Evolutionary conservation across 35 echinoderm and acorn worm species (phyloP), one percentile per base, ranked within the genome.

Genomic region (Apostichopus californicus): DNA sequence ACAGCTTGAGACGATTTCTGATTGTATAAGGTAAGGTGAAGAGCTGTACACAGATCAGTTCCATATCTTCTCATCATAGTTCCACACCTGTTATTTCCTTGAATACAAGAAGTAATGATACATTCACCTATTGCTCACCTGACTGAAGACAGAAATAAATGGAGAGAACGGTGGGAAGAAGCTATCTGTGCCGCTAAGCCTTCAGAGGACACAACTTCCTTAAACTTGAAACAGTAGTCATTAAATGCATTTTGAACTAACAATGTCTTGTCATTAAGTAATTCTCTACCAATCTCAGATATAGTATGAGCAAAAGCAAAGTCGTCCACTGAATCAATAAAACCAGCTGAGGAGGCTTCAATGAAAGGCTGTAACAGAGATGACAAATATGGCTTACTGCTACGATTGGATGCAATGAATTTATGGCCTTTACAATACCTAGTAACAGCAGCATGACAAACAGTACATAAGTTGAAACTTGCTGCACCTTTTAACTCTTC

Each of bases 21-120:
- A 6, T 92, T n/a, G 25, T 77, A 81, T 1, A 80, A 15, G 10
- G 55, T 8, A 60, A 18, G 28, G 34, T 81, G 77, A 6, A 92
- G 77, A 9, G 57, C 9, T 17, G 53, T 61, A 4, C 12, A 66
- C 9, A 91, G 6, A 79, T 91, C 56, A 13, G 68, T 58, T 5
- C 68, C 70, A 57, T 60, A 24, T 8, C 73, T 17, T 17, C 89
- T 78, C 73, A 91, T 78, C 89, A 91, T 91, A 55, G 89, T 91
- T 9, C 77, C 89, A 56, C 52, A 57, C 21, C 70, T 73, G 5
- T 26, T 7, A 6, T 91, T 23, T 5, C 75, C 21, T 8, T 46
- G 21, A 80, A 92, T 59, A 7, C 5, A 4, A 24, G 77, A 81
- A 59, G 78, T 18, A 22, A 89, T 71, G 26, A 92, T 60, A 28